Conservation (phyloP, 2,888 invertebrate genomes). For the Endotricha flammealis region DNA sequence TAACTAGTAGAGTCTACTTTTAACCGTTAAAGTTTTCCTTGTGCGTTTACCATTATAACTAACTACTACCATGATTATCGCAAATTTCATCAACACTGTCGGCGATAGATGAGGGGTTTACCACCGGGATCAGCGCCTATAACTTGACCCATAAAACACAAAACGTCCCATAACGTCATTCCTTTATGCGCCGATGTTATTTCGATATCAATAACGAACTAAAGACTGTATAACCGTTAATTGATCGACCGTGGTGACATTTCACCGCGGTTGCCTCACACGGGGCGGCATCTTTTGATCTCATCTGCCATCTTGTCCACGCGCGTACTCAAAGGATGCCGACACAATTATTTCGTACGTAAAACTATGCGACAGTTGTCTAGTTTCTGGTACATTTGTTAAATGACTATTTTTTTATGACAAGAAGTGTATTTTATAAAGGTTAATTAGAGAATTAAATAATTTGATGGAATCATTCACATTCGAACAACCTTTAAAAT, state of each 20-base stretch:
- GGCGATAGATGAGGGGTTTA: too few species aligned
- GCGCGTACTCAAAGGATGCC: conserved; percentile 53
- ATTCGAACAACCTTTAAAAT: too few species aligned
- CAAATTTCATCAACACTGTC: too few species aligned
- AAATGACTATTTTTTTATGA: conserved; percentile 35
- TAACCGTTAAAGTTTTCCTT: too few species aligned
- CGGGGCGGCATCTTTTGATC: conserved; percentile 64
- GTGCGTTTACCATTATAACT: too few species aligned
- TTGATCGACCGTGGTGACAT: conserved; percentile 74
- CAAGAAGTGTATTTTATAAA: conserved; percentile 31
- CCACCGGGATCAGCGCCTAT: too few species aligned
- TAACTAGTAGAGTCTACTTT: too few species aligned
- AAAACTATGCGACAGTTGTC: conserved; percentile 69
- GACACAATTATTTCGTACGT: conserved; percentile 72
- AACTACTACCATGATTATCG: too few species aligned
- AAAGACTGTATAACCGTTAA: conserved; percentile 59
- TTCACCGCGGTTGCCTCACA: conserved; percentile 59
- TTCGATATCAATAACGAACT: conserved; percentile 65
- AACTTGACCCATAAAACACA: conserved; percentile 30
- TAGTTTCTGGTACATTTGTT: conserved; percentile 47
- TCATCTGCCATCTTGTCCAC: conserved; percentile 44
- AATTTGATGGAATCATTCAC: conserved; percentile 8
- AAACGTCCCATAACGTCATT: conserved; percentile 49
- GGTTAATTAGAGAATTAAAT: conserved; percentile 31
- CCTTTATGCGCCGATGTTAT: conserved; percentile 37